phyloP scores from a whole-genome alignment of 2,797 vertebrate species.

The Coracias cyanogaster region DNA sequence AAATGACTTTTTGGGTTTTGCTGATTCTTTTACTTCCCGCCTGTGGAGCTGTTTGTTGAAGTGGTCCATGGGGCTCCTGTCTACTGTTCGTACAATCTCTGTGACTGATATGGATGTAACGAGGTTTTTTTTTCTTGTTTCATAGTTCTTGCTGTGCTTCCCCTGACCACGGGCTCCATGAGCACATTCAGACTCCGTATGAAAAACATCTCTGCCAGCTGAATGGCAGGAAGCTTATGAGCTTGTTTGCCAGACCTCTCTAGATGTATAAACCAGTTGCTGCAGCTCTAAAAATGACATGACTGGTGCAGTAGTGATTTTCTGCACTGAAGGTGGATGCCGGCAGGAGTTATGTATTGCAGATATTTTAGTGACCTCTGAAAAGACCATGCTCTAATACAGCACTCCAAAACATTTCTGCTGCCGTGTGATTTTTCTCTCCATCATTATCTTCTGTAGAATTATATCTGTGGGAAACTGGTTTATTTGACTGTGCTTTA shows the following conservation, averaged over 20 bases:
- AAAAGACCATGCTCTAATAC: background rate
- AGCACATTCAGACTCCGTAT: background rate
- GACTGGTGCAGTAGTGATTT: conserved; percentile 47
- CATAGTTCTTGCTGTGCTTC: background rate
- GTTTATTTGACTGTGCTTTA: background rate
- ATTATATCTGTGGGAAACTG: background rate
- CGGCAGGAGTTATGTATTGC: conserved; percentile 56
- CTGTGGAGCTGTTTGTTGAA: background rate
- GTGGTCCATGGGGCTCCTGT: background rate
- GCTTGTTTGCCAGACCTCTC: conserved; percentile 13
- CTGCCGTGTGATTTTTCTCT: background rate
- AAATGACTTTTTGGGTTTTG: background rate
- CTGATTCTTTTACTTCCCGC: conserved; percentile 36
- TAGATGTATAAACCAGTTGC: conserved; percentile 23
- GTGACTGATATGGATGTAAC: background rate
- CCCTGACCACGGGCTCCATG: background rate
- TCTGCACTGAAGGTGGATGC: conserved; percentile 32
- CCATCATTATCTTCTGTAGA: conserved; percentile 13
- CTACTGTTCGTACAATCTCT: background rate
- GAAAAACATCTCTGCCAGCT: conserved; percentile 15
- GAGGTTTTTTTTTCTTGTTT: background rate
- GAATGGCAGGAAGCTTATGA: conserved; percentile 32
- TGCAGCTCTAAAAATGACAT: conserved; percentile 44
- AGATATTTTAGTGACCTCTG: conserved; percentile 49
- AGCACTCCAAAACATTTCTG: background rate